Conservation (phyloP, 2,113 vertebrate genomes). For the Epinephelus moara region DNA sequence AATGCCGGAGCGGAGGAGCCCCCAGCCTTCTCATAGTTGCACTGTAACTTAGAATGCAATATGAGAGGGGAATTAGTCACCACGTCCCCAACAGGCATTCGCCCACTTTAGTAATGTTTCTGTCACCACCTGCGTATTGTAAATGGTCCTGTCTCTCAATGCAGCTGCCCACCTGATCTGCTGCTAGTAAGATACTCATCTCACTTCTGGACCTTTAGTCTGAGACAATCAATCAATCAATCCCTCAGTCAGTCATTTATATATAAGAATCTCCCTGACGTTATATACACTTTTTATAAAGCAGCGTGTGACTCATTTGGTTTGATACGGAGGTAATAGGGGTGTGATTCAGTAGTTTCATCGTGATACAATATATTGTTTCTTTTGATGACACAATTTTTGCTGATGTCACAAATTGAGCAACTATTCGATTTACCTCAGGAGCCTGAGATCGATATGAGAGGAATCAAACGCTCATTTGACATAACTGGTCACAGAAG, state of each 20-base stretch:
- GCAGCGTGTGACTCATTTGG: neutral
- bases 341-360: too few species aligned
- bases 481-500: too few species aligned
- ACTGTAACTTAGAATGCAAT: slow-evolving; percentile 63
- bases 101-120: slow-evolving; percentile 39
- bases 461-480: too few species aligned
- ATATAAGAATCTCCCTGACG: neutral
- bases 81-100: slow-evolving; percentile 40
- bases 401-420: too few species aligned
- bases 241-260: neutral
- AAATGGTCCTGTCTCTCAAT: slow-evolving; percentile 24
- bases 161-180: slow-evolving; percentile 44
- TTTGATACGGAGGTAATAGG: too few species aligned
- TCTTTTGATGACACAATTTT: too few species aligned
- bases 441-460: too few species aligned
- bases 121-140: slow-evolving; percentile 45
- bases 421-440: too few species aligned
- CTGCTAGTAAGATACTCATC: neutral
- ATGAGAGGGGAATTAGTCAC: slow-evolving; percentile 67
- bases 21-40: slow-evolving; percentile 12
- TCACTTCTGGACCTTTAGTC: slow-evolving; percentile 3
- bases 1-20: slow-evolving; percentile 1
- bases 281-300: neutral
- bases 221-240: neutral
- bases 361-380: too few species aligned